phyloP scores from a whole-genome alignment of 2,113 vertebrate species.

The Mus musculus region DNA sequence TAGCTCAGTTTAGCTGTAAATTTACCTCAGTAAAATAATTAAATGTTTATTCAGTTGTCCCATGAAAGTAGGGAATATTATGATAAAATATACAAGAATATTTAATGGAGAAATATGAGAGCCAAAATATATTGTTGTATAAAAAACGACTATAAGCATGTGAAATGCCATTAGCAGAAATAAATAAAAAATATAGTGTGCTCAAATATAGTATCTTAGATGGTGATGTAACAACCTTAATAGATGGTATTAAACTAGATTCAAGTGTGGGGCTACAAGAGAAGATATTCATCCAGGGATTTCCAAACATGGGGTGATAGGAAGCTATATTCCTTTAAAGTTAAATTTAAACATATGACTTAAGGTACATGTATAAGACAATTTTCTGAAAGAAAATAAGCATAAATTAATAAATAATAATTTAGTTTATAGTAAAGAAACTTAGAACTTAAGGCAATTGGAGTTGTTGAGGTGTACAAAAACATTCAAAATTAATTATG shows the following conservation, averaged over 20 bases:
- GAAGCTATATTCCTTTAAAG: not conserved
- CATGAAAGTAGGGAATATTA: not conserved
- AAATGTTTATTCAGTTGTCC: not conserved
- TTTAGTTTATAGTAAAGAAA: constrained; percentile 5
- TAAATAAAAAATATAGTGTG: not conserved
- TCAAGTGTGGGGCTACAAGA: not conserved
- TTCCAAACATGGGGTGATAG: not conserved
- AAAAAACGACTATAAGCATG: not conserved
- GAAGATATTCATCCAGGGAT: not conserved
- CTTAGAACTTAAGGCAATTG: not conserved
- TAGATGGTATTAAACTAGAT: not conserved
- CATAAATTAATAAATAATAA: not conserved
- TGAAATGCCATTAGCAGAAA: not conserved
- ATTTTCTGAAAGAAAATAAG: not conserved
- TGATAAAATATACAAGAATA: not conserved
- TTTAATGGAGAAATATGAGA: not conserved
- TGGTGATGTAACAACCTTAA: not conserved
- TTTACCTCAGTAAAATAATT: not conserved
- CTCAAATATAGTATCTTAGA: not conserved
- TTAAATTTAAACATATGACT: not conserved
- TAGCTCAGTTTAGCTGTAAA: not conserved
- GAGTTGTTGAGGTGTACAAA: not conserved
- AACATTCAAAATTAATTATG: not conserved
- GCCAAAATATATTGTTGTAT: not conserved
- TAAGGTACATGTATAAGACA: not conserved